Evolutionary conservation across 2,113 vertebrate species (phyloP), one percentile per base, ranked within the genome.

Genomic region (Polypterus bichir): DNA sequence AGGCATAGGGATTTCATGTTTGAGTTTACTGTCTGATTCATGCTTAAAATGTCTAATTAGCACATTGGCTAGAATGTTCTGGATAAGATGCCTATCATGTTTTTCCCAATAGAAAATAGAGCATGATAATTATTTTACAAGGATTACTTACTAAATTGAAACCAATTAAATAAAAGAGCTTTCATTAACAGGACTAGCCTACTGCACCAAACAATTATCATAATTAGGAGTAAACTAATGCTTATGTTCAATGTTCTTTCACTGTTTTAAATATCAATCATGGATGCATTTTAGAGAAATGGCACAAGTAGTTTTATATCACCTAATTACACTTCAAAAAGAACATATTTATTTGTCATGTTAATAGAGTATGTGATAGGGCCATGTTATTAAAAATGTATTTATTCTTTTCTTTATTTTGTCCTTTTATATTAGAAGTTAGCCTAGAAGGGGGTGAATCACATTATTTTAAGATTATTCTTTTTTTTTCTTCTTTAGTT

Each of bases 271-370:
- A 55, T 55, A 55, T 55, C 54, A 55, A 3, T 55, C 44, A 27
- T 10, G 3, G 44, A 11, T 55, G 54, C 10, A 55, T 8, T 8
- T 27, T 27, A 55, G 54, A 55, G 9, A 10, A 55, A 6, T 8
- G 54, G 10, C 9, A 8, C 10, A 9, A 55, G 44, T 10, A 8
- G 54, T 55, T 27, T 10, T 55, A 55, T 11, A 8, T 55, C 54
- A 55, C 54, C 44, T 55, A 55, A 55, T 55, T 55, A 55, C 54
- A 55, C 54, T 55, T 55, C 9, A 55, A 27, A 55, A 3, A 55
- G 5, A 8, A 55, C 54, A 55, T 55, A 11, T 55, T 6, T 27
- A 55, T 55, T 55, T 55, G 4, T 55, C 54, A 55, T 55, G 6
- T 5, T 8, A 55, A 55, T 10, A 55, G 54, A 55, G 5, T 5